These are phyloP conservation scores for Liodrosophila aerea DNA, from an alignment of 2,888 invertebrate species.

Conservation along the genomic window DNA sequence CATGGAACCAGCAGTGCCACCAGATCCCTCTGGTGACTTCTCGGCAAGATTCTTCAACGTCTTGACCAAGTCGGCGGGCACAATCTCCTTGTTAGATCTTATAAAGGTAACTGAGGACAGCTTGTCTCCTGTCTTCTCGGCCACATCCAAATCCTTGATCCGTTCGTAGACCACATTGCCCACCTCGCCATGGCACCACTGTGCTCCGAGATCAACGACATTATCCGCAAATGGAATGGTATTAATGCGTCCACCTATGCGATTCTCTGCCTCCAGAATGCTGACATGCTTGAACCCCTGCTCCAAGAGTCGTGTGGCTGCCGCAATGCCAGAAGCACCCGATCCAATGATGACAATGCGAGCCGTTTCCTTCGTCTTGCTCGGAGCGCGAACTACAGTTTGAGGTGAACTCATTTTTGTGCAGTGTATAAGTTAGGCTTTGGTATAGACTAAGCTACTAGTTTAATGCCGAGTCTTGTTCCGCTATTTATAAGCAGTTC, in stretches of 20 bases:
- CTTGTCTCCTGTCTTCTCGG: constrained; percentile 59
- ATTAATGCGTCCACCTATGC: constrained; percentile 86
- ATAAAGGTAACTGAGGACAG: constrained; percentile 63
- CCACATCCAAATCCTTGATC: constrained; percentile 78
- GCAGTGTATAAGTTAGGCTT: too few species aligned
- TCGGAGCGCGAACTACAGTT: neutral
- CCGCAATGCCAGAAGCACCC: constrained; percentile 81
- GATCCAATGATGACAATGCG: constrained; percentile 81
- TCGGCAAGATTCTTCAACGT: constrained; percentile 22
- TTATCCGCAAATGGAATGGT: constrained; percentile 84
- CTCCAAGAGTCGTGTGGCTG: constrained; percentile 81
- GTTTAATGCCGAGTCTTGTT: too few species aligned
- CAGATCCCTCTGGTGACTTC: constrained; percentile 7
- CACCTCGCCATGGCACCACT: constrained; percentile 87
- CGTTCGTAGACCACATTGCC: constrained; percentile 85
- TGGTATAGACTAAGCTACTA: too few species aligned
- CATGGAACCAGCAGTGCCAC: constrained; percentile 67
- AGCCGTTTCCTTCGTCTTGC: constrained; percentile 48
- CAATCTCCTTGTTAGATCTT: constrained; percentile 79
- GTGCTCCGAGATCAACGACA: constrained; percentile 88
- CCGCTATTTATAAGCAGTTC: too few species aligned
- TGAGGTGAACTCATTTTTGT: constrained; percentile 18
- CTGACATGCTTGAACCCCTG: constrained; percentile 83
- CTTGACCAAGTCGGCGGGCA: constrained; percentile 72
- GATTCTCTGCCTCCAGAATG: constrained; percentile 85